Evolutionary conservation across 2,113 vertebrate species (phyloP).

Genomic region (Amblyopsis rosae): DNA sequence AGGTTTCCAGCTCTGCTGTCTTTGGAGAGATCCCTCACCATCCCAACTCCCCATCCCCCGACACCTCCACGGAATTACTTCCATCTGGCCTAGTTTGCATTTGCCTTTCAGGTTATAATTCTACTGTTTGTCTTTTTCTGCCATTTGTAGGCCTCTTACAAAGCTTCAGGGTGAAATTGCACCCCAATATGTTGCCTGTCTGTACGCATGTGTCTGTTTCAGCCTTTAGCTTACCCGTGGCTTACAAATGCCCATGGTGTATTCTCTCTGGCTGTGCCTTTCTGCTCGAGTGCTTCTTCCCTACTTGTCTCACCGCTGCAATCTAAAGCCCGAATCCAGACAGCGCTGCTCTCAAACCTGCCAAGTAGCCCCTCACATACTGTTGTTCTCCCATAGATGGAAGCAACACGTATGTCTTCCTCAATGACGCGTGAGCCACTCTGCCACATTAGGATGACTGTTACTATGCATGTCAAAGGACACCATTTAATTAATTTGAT

Average conservation of each 20-base stretch:
- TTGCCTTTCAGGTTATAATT: constrained; percentile 16
- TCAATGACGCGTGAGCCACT: neutral
- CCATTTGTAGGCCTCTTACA: constrained; percentile 25
- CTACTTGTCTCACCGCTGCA: constrained; percentile 10
- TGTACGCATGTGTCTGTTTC: constrained; percentile 47
- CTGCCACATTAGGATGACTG: neutral
- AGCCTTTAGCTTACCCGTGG: constrained; percentile 30
- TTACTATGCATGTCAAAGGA: neutral
- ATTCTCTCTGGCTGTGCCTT: constrained; percentile 5
- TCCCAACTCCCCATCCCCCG: constrained; percentile 20
- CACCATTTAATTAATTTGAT: neutral
- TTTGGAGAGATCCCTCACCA: constrained; percentile 43
- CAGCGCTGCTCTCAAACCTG: neutral
- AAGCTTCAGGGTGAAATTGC: constrained; percentile 41
- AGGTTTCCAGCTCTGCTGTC: constrained; percentile 56
- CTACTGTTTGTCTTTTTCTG: neutral
- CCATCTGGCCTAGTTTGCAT: constrained; percentile 76
- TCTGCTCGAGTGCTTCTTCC: constrained; percentile 3
- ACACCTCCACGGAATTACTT: constrained; percentile 71
- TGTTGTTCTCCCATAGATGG: neutral
- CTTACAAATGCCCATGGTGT: constrained; percentile 8
- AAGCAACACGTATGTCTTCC: neutral
- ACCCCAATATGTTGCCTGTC: constrained; percentile 49
- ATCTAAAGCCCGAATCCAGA: neutral
- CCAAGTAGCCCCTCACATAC: constrained; percentile 3